These are phyloP conservation scores for Hydraecia micacea DNA, from an alignment of 2,888 invertebrate species.

Conservation along the genomic window DNA sequence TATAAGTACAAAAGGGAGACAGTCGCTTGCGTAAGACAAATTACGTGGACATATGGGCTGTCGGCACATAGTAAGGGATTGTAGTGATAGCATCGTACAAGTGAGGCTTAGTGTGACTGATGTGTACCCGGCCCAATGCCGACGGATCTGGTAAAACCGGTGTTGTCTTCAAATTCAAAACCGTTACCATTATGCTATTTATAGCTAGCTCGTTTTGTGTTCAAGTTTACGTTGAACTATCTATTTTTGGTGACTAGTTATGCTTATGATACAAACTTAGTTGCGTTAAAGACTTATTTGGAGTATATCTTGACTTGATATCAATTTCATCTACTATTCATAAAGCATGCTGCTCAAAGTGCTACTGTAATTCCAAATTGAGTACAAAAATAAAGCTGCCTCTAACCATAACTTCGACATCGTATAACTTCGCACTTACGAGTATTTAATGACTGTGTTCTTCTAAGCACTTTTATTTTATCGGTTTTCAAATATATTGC, in stretches of 20 bases:
- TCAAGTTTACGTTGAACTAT: conserved; percentile 12
- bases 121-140: conserved; percentile 61
- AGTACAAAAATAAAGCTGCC: conserved; percentile 1
- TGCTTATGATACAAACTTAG: conserved; percentile 13
- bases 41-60: conserved; percentile 69
- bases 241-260: conserved; percentile 5
- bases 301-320: neutral
- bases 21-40: conserved; percentile 66
- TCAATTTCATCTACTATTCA: neutral
- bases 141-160: conserved; percentile 49
- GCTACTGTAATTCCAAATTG: neutral
- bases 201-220: conserved; percentile 9
- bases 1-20: conserved; percentile 46
- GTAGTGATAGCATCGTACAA: conserved; percentile 69
- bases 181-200: conserved; percentile 39
- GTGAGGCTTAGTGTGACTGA: conserved; percentile 72
- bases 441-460: conserved; percentile 43
- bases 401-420: conserved; percentile 5
- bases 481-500: conserved; percentile 36
- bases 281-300: neutral
- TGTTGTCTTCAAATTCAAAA: conserved; percentile 50
- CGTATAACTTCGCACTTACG: conserved; percentile 35
- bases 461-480: conserved; percentile 40
- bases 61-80: conserved; percentile 67
- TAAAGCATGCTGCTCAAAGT: neutral